Base-by-base conservation (phyloP, 2,113 vertebrate genomes). In the Cacatua alba region DNA sequence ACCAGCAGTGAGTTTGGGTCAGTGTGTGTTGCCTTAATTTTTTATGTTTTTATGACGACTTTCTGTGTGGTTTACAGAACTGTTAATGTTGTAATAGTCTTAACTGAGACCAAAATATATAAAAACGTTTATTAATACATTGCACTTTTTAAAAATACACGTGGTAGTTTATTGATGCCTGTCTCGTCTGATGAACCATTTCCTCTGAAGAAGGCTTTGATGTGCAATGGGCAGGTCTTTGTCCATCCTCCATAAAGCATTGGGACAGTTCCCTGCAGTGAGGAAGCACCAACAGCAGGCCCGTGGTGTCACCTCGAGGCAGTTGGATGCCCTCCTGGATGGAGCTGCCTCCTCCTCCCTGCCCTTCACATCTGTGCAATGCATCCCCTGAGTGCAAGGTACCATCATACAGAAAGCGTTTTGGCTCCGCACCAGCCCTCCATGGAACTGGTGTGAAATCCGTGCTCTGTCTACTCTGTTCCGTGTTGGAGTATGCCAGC, bases 31-130 rank as follows among this genome's bases (percentile, higher is more conserved):
- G 51, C 71, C 94, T 96, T 95, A 55, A 57, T 77, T n/a, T 82
- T 62, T 74, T 96, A 94, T 57, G 85, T 82, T 96, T 96, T 94
- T 89, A 95, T 43, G 55, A 95, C 80, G 68, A 93, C 75, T 95
- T 95, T 90, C 81, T 84, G 53, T 88, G 74, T 93, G 65, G 98
- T 98, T 98, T 98, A 98, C 97, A 93, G 71, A 94, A 92, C 68
- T 92, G 93, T 90, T 95, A 48, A 88, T 71, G 60, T 89, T 96
- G 85, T 97, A 95, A 96, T 95, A 95, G 94, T 93, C 91, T 97
- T 96, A 96, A 96, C 60, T 51, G 84, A 95, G 97, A 98, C 97
- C 97, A 97, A 97, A 96, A 39, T 92, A 70, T 90, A 88, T 97
- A 72, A 95, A 89, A 68, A 82, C 11, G 88, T 97, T 97, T 92